Evolutionary conservation across 2,797 vertebrate species (phyloP), one percentile per base, ranked within the genome.

Genomic region (Acrossocheilus wenchowensis): DNA sequence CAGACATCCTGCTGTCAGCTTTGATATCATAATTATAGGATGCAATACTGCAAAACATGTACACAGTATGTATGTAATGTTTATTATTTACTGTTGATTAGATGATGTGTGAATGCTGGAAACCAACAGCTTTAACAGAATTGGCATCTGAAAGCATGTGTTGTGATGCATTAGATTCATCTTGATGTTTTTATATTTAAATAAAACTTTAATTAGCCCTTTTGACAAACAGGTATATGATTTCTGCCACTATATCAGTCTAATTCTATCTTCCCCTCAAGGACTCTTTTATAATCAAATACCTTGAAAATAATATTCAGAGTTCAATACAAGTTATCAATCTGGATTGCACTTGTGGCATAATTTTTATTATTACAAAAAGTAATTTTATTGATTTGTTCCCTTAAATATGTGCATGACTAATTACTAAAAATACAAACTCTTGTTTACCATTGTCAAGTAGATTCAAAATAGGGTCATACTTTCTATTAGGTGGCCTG

Each of bases 11-110:
- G 36, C 62, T 64, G 72, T 45, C 82, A 81, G 69, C 79, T 84
- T 73, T 48, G 50, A 87, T 83, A 69, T 74, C 60, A 26, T 21
- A 78, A 81, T 85, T 80, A 84, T 78, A 85, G 60, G 62, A 54
- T 43, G 62, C 45, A 78, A 62, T 34, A 81, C 60, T 43, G 77
- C 54, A 60, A 78, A 62, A 81, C 77, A 68, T 79, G 21, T 81
- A 21, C 26, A 26, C 26, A 26, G 26, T 5, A 54, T 15, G 11
- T 41, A 23, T 48, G 19, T 21, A 81, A 66, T 7, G 48, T 34
- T 17, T n/a, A 57, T 52, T 52, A 50, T 73, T 73, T 52, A 14
- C 48, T 77, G 64, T 34, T 17, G 11, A 52, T 34, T 64, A 21
- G 50, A 48, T 45, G 64, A 10, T 66, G 69, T 71, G 78, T 57